These are phyloP conservation scores for Zaprionus obscuricornis DNA, from an alignment of 2,888 invertebrate species.

Conservation along the genomic window DNA sequence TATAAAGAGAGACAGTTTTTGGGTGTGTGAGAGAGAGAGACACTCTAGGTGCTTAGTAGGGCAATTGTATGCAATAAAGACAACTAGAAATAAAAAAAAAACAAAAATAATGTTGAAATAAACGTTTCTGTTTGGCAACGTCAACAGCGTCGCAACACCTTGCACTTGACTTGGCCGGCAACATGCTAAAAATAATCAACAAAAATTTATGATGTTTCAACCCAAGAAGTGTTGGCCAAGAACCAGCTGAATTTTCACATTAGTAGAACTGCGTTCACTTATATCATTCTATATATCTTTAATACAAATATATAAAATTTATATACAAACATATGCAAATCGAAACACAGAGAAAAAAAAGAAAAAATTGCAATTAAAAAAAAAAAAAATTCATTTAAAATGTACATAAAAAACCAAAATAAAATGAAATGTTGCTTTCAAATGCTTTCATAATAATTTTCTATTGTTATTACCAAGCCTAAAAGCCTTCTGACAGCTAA, in stretches of 20 bases:
- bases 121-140: conserved; percentile 51
- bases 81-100: too few species aligned
- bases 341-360: too few species aligned
- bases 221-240: conserved; percentile 13
- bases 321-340: too few species aligned
- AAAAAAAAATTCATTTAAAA: conserved; percentile 8
- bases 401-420: conserved; percentile 7
- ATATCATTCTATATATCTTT: not conserved
- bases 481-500: conserved; percentile 72
- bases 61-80: conserved; percentile 9
- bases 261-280: too few species aligned
- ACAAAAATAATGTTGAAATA: conserved; percentile 39
- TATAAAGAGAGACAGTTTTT: not conserved
- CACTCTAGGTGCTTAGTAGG: conserved; percentile 1
- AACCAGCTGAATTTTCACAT: conserved; percentile 7
- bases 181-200: conserved; percentile 62
- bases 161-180: conserved; percentile 66
- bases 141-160: conserved; percentile 51
- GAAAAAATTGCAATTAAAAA: conserved; percentile 32
- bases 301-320: not conserved
- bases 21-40: not conserved
- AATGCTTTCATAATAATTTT: too few species aligned
- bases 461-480: conserved; percentile 19
- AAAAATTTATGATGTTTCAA: conserved; percentile 60
- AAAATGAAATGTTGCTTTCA: not conserved